A percentile compares a stretch with the other conserved stretches of the same genome.
Evolutionary conservation across 2,888 invertebrate genomes (phyloP).

Genomic region (Onchidella celtica): DNA sequence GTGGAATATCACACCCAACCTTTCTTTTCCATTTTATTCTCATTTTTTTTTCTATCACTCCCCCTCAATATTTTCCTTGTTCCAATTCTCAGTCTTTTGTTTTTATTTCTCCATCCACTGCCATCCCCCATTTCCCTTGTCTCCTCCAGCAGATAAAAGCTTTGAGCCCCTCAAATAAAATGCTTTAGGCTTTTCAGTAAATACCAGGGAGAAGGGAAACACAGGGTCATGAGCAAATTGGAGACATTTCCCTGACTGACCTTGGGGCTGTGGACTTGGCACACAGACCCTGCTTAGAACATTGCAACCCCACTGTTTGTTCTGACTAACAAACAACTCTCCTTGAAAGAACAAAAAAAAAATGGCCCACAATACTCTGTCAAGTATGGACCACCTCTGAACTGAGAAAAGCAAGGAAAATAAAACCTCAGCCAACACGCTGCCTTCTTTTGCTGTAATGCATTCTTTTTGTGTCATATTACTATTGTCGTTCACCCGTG

Average conservation of each 20-base stretch:
- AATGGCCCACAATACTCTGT: neutral
- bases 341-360: neutral
- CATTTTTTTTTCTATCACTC: too few species aligned
- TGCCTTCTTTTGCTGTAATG: too few species aligned
- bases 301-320: slow-evolving; percentile 20
- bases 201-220: slow-evolving; percentile 12
- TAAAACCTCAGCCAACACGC: too few species aligned
- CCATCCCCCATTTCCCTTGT: neutral
- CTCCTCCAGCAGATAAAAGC: neutral
- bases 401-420: neutral
- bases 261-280: slow-evolving; percentile 38
- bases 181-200: slow-evolving; percentile 7
- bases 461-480: too few species aligned
- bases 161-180: slow-evolving; percentile 2
- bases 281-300: slow-evolving; percentile 27
- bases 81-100: too few species aligned
- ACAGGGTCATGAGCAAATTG: neutral
- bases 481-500: too few species aligned
- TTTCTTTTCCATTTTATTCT: too few species aligned
- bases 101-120: neutral
- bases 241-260: slow-evolving; percentile 20
- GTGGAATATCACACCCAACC: too few species aligned
- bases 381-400: neutral
- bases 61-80: too few species aligned
- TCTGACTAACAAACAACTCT: slow-evolving; percentile 22